Conservation (phyloP, 2,797 vertebrate species). For the Myripristis jacobus region DNA sequence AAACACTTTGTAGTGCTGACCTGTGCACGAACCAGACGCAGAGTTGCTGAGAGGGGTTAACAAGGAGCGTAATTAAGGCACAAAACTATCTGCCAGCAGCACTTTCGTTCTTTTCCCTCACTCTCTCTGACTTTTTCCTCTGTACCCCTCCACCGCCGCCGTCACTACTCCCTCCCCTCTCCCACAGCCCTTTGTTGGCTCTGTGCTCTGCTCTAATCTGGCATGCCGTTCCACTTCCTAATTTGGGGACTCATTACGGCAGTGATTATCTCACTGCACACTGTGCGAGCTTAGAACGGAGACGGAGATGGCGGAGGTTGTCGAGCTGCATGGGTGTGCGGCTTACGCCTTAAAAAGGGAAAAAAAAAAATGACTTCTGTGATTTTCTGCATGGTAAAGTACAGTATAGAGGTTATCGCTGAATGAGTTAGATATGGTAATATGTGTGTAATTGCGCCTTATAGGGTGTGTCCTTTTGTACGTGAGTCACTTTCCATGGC, state of each 20-base stretch:
- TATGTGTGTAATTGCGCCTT: constrained; percentile 10
- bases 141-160: constrained; percentile 48
- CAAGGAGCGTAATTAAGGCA: constrained; percentile 80
- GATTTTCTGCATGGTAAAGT: constrained; percentile 18
- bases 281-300: constrained; percentile 51
- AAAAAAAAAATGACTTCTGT: constrained; percentile 23
- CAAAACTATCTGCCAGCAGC: constrained; percentile 69
- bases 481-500: neutral
- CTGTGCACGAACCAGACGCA: constrained; percentile 50
- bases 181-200: constrained; percentile 73
- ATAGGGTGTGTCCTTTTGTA: constrained; percentile 10
- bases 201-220: constrained; percentile 70
- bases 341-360: neutral
- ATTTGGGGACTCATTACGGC: constrained; percentile 77
- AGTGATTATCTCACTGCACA: constrained; percentile 71
- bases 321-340: constrained; percentile 34
- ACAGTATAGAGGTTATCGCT: constrained; percentile 17
- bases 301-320: constrained; percentile 37
- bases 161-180: constrained; percentile 66
- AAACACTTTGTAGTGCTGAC: constrained; percentile 69
- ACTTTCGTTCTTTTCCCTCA: constrained; percentile 27
- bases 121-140: constrained; percentile 55
- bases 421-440: constrained; percentile 23
- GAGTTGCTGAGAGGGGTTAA: constrained; percentile 73
- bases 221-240: constrained; percentile 62